Conservation (phyloP, 2,113 vertebrate genomes). For the Crotophaga sulcirostris region DNA sequence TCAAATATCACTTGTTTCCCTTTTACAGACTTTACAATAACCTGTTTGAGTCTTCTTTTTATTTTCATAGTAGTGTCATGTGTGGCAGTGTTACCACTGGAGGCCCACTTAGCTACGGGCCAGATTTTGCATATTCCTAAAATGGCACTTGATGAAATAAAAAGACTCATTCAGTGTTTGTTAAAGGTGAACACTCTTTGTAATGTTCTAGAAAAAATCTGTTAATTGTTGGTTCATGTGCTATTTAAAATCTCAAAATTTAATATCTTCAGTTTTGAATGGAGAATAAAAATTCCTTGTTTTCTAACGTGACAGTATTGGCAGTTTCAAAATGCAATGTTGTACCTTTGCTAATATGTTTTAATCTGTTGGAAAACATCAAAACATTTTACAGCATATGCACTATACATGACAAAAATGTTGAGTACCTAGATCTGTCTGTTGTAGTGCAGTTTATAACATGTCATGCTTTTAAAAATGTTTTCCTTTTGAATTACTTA, state of each 20-base stretch:
- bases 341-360: not conserved
- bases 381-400: not conserved
- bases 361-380: not conserved
- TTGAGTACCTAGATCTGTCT: not conserved
- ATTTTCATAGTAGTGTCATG: not conserved
- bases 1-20: not conserved
- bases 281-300: not conserved
- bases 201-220: not conserved
- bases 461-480: slow-evolving; percentile 35
- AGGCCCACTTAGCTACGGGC: not conserved
- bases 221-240: not conserved
- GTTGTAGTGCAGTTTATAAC: not conserved
- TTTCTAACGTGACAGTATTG: not conserved
- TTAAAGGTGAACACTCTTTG: slow-evolving; percentile 23
- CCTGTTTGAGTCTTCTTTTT: slow-evolving; percentile 1
- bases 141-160: not conserved
- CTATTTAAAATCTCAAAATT: not conserved
- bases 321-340: not conserved
- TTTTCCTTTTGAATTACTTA: slow-evolving; percentile 64
- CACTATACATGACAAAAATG: not conserved
- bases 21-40: slow-evolving; percentile 1
- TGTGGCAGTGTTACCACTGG: not conserved
- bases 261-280: not conserved
- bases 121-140: not conserved
- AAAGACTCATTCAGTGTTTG: not conserved